A percentile compares a stretch with the other conserved stretches of the same genome.
Conservation (phyloP, 2,888 invertebrate genomes). For the Heliconius ethilla region DNA sequence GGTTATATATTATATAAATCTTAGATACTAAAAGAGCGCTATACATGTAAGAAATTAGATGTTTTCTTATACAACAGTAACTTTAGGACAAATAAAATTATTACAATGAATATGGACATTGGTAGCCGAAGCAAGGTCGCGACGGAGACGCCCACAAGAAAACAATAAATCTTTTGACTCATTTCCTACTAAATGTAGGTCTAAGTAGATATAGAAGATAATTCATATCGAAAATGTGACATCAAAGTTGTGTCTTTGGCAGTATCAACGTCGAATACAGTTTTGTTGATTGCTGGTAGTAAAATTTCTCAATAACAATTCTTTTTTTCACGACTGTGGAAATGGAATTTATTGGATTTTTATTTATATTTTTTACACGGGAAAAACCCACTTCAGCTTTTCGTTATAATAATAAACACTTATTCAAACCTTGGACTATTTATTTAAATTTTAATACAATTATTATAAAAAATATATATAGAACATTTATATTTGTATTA, state of each 20-base stretch:
- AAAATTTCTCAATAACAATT: constrained; percentile 30
- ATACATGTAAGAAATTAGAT: background rate
- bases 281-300: constrained; percentile 22
- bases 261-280: constrained; percentile 16
- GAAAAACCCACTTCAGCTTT: background rate
- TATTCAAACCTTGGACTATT: constrained; percentile 1
- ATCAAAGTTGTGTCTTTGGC: constrained; percentile 36
- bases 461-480: background rate
- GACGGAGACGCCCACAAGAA: constrained; percentile 59
- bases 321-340: constrained; percentile 25
- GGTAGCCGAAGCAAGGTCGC: constrained; percentile 63
- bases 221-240: constrained; percentile 36
- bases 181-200: constrained; percentile 62
- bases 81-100: constrained; percentile 17
- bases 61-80: background rate
- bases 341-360: constrained; percentile 13
- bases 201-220: constrained; percentile 47
- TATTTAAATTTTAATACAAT: background rate
- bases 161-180: constrained; percentile 63
- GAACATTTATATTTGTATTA: background rate
- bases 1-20: background rate
- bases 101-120: constrained; percentile 56
- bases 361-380: background rate
- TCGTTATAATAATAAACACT: constrained; percentile 2
- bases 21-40: no score